phyloP scores from a whole-genome alignment of 1,140 invertebrate species.

The Octopus sinensis region DNA sequence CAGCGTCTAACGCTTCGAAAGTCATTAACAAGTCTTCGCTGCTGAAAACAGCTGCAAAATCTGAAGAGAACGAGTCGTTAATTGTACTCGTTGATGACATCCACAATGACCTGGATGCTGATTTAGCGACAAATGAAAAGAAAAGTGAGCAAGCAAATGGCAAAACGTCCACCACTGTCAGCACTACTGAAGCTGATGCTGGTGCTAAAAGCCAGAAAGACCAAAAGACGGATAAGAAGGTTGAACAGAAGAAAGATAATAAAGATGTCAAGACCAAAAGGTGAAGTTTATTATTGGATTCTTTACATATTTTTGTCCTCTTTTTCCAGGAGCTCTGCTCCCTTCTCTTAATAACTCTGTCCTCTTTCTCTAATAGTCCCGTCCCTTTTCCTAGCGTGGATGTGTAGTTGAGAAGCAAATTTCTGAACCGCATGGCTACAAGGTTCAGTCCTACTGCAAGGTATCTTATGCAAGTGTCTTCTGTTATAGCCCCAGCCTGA shows the following conservation, averaged over 20 bases:
- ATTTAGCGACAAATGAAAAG: background rate
- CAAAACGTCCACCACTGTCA: background rate
- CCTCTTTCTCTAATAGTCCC: no score
- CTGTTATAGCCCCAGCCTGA: no score
- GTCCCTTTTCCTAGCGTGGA: no score
- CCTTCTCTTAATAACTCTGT: no score
- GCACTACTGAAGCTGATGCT: background rate
- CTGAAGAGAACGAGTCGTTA: constrained; percentile 1
- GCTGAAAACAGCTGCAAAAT: background rate
- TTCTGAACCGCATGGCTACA: no score
- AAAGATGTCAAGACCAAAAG: constrained; percentile 47
- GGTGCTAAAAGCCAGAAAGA: constrained; percentile 17
- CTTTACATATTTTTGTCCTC: no score
- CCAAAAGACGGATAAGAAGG: constrained; percentile 34
- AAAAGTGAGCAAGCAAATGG: constrained; percentile 1
- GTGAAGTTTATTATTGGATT: constrained; percentile 28
- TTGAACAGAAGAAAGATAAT: constrained; percentile 38
- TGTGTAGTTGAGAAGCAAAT: no score
- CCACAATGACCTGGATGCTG: constrained; percentile 6
- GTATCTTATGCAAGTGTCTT: no score
- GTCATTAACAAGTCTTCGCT: background rate
- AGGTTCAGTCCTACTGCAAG: no score
- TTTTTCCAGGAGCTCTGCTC: no score
- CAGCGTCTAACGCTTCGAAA: constrained; percentile 10
- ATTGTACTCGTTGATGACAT: constrained; percentile 7